Evolutionary conservation across 2,113 vertebrate species (phyloP), one percentile per base, ranked within the genome.

Genomic region (Phrynosoma blainvillii): DNA sequence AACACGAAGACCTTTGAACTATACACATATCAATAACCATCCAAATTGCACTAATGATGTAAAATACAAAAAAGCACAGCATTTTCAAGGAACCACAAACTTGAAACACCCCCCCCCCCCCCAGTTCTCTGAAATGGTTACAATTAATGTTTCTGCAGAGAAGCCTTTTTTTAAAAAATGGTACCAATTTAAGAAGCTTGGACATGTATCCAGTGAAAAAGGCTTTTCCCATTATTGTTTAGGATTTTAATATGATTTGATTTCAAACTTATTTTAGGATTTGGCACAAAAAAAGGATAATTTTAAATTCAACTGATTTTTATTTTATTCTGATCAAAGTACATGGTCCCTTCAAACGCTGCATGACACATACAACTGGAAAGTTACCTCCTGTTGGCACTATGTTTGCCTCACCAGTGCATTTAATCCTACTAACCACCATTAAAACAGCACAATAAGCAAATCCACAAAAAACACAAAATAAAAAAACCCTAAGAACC

Each of bases 81-180:
- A 97, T 97, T 97, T 97, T 94, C 97, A 98, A 97, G 97, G 97
- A 97, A 97, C 96, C 97, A 97, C 96, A 95, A 93, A 95, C 91
- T 94, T 95, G 93, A 83, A 20, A 89, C 21, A 10, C 0, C 7
- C 32, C n/a, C 36, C 20, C 40, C 27, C 40, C 80, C 85, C 90
- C 88, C 89, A 9, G 84, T 92, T 90, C 83, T 89, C 91, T 93
- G 91, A 91, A n/a, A 0, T 87, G 92, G 92, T 88, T 91, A 89
- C 92, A 92, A 36, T 93, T 89, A 77, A 89, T 90, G 93, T 86
- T 74, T 88, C 90, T 92, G 91, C 94, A 93, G 89, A 95, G 85
- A 95, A 92, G 94, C 70, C 87, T 86, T 84, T 42, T 13, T 16
- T 65, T 76, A 27, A 36, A 36, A 36, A 71, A 25, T 88, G 92